Evolutionary conservation across 2,888 invertebrate genomes (phyloP).

Genomic region (Mechanitis messenoides): DNA sequence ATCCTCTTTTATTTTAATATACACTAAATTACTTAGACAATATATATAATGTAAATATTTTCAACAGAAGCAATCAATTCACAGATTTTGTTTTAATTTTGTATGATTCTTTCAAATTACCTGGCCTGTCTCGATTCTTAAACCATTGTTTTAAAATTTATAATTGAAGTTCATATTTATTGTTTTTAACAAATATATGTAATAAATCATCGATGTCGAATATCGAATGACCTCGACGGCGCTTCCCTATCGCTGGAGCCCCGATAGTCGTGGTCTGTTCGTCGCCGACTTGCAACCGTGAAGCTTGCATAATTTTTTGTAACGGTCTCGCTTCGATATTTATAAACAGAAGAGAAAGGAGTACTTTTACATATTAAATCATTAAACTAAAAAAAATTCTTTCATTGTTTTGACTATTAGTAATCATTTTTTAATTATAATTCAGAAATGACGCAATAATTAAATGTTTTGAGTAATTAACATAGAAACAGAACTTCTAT

Average conservation of each 20-base stretch:
- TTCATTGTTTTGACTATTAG: background rate
- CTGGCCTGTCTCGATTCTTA: too few species aligned
- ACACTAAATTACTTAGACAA: too few species aligned
- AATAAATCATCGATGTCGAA: conserved; percentile 50
- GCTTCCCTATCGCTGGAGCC: conserved; percentile 45
- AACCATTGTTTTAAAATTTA: too few species aligned
- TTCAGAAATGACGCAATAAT: background rate
- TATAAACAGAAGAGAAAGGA: conserved; percentile 22
- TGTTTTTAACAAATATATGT: conserved; percentile 16
- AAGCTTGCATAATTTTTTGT: conserved; percentile 64
- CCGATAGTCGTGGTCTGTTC: conserved; percentile 41
- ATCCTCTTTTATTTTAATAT: too few species aligned
- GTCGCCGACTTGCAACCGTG: conserved; percentile 43
- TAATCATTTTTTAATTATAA: background rate
- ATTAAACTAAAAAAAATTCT: conserved; percentile 6
- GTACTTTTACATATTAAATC: conserved; percentile 9
- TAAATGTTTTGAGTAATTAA: too few species aligned
- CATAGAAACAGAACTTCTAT: too few species aligned
- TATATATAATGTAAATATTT: too few species aligned
- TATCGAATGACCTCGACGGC: conserved; percentile 54
- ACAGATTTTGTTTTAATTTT: too few species aligned
- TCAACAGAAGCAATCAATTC: too few species aligned
- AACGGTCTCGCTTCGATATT: conserved; percentile 39
- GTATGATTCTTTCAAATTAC: too few species aligned
- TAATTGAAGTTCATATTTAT: too few species aligned